phyloP scores from a whole-genome alignment of 2,888 invertebrate genomes.

The Andrena dorsata region DNA sequence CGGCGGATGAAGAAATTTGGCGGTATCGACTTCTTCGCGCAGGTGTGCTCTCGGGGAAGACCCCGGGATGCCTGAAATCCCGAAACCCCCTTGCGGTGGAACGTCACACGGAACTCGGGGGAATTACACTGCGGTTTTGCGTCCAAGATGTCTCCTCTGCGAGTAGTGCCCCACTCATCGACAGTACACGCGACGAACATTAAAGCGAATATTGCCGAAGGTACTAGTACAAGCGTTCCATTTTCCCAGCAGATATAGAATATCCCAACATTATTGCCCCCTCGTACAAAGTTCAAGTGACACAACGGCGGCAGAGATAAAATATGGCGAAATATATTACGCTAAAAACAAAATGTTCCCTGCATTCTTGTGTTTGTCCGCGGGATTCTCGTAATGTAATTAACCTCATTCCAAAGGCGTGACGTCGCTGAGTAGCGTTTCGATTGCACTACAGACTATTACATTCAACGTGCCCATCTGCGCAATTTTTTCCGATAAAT shows the following conservation, averaged over 20 bases:
- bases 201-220: no score
- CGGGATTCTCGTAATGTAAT: slow-evolving; percentile 57
- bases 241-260: neutral
- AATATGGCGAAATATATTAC: neutral
- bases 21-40: slow-evolving; percentile 61
- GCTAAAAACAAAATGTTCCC: slow-evolving; percentile 13
- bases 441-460: slow-evolving; percentile 53
- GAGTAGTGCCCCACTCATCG: neutral
- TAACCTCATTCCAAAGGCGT: slow-evolving; percentile 57
- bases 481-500: no score
- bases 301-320: neutral
- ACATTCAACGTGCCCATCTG: slow-evolving; percentile 41
- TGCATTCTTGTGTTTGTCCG: slow-evolving; percentile 15
- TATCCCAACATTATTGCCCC: no score
- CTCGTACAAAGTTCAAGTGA: neutral
- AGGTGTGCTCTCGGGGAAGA: slow-evolving; percentile 47
- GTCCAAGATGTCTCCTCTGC: neutral
- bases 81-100: slow-evolving; percentile 24
- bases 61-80: slow-evolving; percentile 22
- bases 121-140: slow-evolving; percentile 18
- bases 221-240: neutral
- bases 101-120: neutral
- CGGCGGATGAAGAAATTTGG: slow-evolving; percentile 78
- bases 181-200: no score
- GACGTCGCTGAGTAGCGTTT: slow-evolving; percentile 54